Evolutionary conservation across 1,140 invertebrate species (phyloP), one percentile per base, ranked within the genome.

Genomic region (Bombus huntii): DNA sequence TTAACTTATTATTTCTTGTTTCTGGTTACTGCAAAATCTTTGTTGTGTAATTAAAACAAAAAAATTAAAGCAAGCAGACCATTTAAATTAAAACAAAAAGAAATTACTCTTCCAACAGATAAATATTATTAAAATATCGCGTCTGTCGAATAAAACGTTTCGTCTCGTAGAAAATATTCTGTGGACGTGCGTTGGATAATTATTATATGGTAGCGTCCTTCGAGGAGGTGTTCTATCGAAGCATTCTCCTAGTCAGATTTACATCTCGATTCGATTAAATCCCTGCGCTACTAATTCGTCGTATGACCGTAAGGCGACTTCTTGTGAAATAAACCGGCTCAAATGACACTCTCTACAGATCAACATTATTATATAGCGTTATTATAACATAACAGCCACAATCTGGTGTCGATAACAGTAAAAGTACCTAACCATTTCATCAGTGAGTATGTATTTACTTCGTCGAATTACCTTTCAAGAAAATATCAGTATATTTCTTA

Each of bases 331-430:
- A 47, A 57, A 57, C 28, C 77, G 39, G 68, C 77, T 85, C 76
- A 42, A 73, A 80, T 85, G 53, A 53, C 77, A 83, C 37, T 65
- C 82, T 79, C 25, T 65, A 80, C 77, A 22, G 9, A 53, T 42
- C 73, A 80, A 37, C 31, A 72, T 22, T 44, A 80, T 39, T 59
- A 28, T 75, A n/a, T 53, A 57, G 37, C 47, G n/a, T 83, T 57
- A 71, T 72, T 42, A 73, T 80, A 79, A 70, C 68, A 44, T 72
- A 71, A 80, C 53, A 68, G 39, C 53, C 76, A 42, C 83, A 80
- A 72, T 70, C 47, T 85, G 77, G 68, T 80, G 13, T 85, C 83
- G 77, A 80, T 85, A 53, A 80, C 83, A 80, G 53, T 84, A 85
- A 80, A 80, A 85, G 77, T 72, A 62, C 25, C 25, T 15, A n/a